phyloP scores from a whole-genome alignment of 2,113 vertebrate species.

The Archocentrus centrarchus region DNA sequence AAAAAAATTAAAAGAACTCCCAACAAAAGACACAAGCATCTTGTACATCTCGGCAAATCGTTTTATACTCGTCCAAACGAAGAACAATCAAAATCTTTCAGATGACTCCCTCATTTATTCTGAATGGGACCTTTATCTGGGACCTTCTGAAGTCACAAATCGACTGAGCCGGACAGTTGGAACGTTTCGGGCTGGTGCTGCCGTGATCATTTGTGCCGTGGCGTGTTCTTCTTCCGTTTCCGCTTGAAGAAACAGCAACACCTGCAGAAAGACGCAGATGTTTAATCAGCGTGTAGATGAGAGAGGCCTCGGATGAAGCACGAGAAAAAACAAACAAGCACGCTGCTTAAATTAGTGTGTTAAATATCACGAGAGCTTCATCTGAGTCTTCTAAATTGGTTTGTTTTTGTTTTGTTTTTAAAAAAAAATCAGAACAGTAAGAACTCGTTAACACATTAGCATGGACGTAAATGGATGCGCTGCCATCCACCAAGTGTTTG shows the following conservation, averaged over 20 bases:
- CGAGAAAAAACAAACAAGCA: conserved; percentile 14
- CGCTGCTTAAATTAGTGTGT: neutral
- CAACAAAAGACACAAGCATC: conserved; percentile 63
- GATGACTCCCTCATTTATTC: conserved; percentile 45
- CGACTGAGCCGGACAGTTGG: conserved; percentile 49
- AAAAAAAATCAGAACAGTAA: neutral
- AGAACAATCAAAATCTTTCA: conserved; percentile 60
- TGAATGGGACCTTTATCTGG: conserved; percentile 54
- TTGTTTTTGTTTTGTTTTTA: neutral
- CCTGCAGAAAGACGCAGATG: conserved; percentile 81
- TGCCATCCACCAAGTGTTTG: conserved; percentile 28
- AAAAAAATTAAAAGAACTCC: conserved; percentile 18
- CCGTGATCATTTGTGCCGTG: conserved; percentile 93
- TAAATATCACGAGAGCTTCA: conserved; percentile 9
- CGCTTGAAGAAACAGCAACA: conserved; percentile 99
- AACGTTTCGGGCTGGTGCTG: conserved; percentile 32
- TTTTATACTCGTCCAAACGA: conserved; percentile 46
- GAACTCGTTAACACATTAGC: neutral
- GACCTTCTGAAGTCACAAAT: conserved; percentile 65
- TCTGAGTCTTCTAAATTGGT: conserved; percentile 6
- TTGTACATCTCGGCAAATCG: conserved; percentile 60
- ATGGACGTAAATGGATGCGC: conserved; percentile 8
- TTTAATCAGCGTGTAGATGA: neutral
- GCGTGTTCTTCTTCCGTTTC: conserved; percentile 98
- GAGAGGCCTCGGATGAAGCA: neutral